Evolutionary conservation across 2,113 vertebrate genomes (phyloP).

Genomic region (Triplophysa dalaica): DNA sequence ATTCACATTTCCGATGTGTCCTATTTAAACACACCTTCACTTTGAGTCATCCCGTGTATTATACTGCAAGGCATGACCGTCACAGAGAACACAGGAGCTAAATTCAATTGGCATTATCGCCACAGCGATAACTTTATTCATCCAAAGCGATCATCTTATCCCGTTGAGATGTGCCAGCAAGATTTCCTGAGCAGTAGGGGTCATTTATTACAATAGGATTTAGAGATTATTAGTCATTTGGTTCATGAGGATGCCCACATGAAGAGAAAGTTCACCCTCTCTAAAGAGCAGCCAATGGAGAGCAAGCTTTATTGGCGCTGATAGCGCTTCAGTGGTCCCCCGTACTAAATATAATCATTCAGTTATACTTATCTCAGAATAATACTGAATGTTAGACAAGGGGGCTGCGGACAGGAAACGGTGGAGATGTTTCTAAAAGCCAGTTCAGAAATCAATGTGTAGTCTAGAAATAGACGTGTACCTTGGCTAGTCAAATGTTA

Average conservation of each 20-base stretch:
- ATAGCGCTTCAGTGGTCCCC: not conserved
- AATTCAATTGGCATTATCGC: conserved; percentile 61
- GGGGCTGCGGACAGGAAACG: not conserved
- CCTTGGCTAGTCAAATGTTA: not conserved
- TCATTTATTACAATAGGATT: conserved; percentile 44
- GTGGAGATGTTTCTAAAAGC: conserved; percentile 5
- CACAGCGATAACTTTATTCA: conserved; percentile 51
- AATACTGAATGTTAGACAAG: conserved; percentile 26
- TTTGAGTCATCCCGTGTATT: conserved; percentile 11
- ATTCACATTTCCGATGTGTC: conserved; percentile 20
- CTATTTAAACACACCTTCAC: conserved; percentile 6
- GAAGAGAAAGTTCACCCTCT: conserved; percentile 23
- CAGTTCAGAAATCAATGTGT: not conserved
- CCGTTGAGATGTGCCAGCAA: conserved; percentile 54
- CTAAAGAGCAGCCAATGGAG: conserved; percentile 19
- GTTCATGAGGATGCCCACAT: conserved; percentile 47
- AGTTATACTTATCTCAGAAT: not conserved
- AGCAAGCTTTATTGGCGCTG: conserved; percentile 25
- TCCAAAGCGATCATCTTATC: conserved; percentile 59
- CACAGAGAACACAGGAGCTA: conserved; percentile 36
- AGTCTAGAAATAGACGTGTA: not conserved
- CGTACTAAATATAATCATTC: conserved; percentile 35
- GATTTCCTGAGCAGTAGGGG: conserved; percentile 58
- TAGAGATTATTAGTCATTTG: conserved; percentile 58
- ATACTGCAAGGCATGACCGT: not conserved